Conservation (phyloP, 2,113 vertebrate genomes). For the Phalacrocorax brasilianus region DNA sequence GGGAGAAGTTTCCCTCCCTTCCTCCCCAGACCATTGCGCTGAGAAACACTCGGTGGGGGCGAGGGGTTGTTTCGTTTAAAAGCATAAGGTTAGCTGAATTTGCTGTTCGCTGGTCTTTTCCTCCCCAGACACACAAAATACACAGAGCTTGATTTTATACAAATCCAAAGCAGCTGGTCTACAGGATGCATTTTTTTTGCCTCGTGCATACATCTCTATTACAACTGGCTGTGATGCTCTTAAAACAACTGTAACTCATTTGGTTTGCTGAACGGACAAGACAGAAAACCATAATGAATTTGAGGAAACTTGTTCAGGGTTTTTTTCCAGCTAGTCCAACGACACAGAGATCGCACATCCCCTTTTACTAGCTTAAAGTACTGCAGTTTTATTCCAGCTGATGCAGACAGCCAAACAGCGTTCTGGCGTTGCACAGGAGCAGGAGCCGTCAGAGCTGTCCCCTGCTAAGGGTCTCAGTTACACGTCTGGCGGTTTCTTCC, state of each 20-base stretch:
- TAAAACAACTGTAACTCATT: accelerated
- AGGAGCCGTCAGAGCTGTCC: not conserved
- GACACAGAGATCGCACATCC: not conserved
- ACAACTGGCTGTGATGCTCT: not conserved
- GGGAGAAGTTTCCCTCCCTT: not conserved
- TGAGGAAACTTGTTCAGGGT: not conserved
- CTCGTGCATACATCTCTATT: not conserved
- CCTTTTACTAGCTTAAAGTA: not conserved
- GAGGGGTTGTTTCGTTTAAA: not conserved
- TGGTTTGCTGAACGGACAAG: not conserved
- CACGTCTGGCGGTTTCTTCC: not conserved
- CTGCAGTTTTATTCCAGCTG: not conserved
- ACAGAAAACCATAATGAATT: not conserved
- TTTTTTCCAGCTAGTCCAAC: not conserved
- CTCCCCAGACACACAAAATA: not conserved
- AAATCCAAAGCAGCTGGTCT: not conserved
- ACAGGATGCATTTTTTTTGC: not conserved
- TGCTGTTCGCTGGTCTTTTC: not conserved
- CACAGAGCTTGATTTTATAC: not conserved
- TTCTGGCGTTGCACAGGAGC: accelerated
- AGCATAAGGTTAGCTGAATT: not conserved
- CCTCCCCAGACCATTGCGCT: not conserved
- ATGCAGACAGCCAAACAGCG: not conserved
- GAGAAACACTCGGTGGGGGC: not conserved
- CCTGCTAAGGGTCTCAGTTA: not conserved